Base-by-base conservation (phyloP, 1,140 invertebrate species). In the Mercenaria mercenaria region DNA sequence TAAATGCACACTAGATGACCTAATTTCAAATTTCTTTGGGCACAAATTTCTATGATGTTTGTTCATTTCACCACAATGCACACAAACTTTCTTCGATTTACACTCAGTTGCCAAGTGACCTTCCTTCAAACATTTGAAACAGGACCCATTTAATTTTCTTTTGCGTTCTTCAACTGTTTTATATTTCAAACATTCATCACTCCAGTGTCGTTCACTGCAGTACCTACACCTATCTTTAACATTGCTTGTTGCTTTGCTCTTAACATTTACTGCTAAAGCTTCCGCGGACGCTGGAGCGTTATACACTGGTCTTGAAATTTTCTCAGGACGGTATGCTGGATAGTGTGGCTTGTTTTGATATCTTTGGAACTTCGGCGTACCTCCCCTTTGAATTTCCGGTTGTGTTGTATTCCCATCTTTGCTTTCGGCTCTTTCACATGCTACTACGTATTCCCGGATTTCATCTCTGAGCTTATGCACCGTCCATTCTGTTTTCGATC, bases 61-160 rank as follows among this genome's bases (percentile, higher is more conserved):
- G 32, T 80, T 56, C 8, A 13, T 50, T 80, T 80, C 76, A 6
- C 15, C 15, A 80, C 76, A 80, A 80, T 80, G 47, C 43, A 80
- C 76, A 80, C 76, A 80, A 4, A 26, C 23, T 80, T 80, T 80
- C n/a, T 80, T 80, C 29, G 39, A 26, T 56, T 80, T 80, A 32
- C 76, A 80, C 15, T 47, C 41, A 10, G 15, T 80, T 13, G 76
- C 43, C 6, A 32, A n/a, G 50, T 80, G 76, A 32, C 47, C 29
- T 18, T 80, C 39, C 50, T 80, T 80, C 20, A 80, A 20, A 56
- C 76, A 80, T 80, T 34, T 80, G 50, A 50, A 80, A 32, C 76
- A 80, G 23, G 6, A 50, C 13, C 76, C 43, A 8, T 80, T 47
- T 10, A 50, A 41, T 80, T 32, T 47, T 80, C 50, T 15, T 41